Conservation (phyloP, 2,888 invertebrate genomes). For the Lithophane ornitopus region DNA sequence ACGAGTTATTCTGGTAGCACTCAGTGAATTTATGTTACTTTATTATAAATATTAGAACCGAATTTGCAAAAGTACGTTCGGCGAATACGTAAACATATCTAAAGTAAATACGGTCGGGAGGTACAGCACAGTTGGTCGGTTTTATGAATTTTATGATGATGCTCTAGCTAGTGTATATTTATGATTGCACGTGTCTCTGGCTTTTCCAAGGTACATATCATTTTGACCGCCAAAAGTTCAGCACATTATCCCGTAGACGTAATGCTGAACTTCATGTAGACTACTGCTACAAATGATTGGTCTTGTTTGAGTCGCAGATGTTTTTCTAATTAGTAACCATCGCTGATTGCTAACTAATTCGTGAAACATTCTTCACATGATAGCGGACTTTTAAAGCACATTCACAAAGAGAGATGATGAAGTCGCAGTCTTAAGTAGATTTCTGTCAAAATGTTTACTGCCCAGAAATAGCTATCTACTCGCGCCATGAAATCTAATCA, state of each 20-base stretch:
- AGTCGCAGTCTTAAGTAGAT: not conserved
- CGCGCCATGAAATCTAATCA: constrained; percentile 47
- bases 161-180: constrained; percentile 77
- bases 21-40: constrained; percentile 75
- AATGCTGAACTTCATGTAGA: not conserved
- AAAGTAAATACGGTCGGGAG: constrained; percentile 82
- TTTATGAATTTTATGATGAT: constrained; percentile 87
- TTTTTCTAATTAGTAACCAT: not conserved
- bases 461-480: constrained; percentile 42
- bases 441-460: constrained; percentile 4
- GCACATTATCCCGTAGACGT: not conserved
- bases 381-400: not conserved
- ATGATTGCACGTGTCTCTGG: constrained; percentile 67
- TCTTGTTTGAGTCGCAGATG: not conserved
- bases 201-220: constrained; percentile 45
- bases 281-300: not conserved
- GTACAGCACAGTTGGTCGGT: constrained; percentile 77
- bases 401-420: not conserved
- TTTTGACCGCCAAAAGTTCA: constrained; percentile 29
- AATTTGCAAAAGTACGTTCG: constrained; percentile 84
- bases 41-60: constrained; percentile 79
- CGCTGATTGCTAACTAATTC: not conserved
- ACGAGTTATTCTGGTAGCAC: constrained; percentile 75
- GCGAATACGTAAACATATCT: constrained; percentile 81
- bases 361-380: not conserved